A percentile compares a stretch with the other conserved stretches of the same genome.
phyloP scores from a whole-genome alignment of 2,888 invertebrate species.

The Amiota communis region DNA sequence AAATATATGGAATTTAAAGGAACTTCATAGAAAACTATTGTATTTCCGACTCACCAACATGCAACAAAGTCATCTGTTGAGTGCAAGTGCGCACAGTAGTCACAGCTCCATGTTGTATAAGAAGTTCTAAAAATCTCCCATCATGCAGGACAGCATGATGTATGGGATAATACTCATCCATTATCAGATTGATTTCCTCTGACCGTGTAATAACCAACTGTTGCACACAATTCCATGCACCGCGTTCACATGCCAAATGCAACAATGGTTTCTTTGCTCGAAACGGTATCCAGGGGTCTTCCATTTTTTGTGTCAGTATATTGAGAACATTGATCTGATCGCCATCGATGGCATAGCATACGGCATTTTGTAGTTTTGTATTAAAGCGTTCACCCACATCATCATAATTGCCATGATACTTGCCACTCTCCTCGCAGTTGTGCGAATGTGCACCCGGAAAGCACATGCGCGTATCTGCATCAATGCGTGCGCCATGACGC shows the following conservation, averaged over 20 bases:
- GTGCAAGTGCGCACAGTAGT: slow-evolving; percentile 81
- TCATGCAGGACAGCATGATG: slow-evolving; percentile 84
- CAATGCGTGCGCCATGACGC: slow-evolving; percentile 81
- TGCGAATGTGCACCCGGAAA: slow-evolving; percentile 82
- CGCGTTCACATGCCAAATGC: slow-evolving; percentile 81
- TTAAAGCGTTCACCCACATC: slow-evolving; percentile 74
- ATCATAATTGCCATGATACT: slow-evolving; percentile 75
- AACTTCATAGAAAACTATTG: not conserved
- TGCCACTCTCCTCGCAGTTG: slow-evolving; percentile 81
- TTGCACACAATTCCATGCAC: slow-evolving; percentile 82
- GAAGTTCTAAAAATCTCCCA: slow-evolving; percentile 79
- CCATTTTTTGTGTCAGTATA: slow-evolving; percentile 79
- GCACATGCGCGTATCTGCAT: slow-evolving; percentile 83
- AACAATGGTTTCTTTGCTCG: slow-evolving; percentile 78
- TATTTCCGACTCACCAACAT: slow-evolving; percentile 74
- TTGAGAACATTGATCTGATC: slow-evolving; percentile 82
- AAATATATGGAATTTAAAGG: too few relatives aligned
- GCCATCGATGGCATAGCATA: slow-evolving; percentile 82
- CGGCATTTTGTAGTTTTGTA: slow-evolving; percentile 79
- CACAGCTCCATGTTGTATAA: slow-evolving; percentile 81
- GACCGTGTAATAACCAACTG: slow-evolving; percentile 78
- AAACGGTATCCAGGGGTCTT: slow-evolving; percentile 80
- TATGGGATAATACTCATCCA: slow-evolving; percentile 85
- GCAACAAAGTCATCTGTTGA: slow-evolving; percentile 81
- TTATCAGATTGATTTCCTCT: slow-evolving; percentile 81